Conservation (phyloP, 2,797 vertebrate species). For the Scyliorhinus canicula region DNA sequence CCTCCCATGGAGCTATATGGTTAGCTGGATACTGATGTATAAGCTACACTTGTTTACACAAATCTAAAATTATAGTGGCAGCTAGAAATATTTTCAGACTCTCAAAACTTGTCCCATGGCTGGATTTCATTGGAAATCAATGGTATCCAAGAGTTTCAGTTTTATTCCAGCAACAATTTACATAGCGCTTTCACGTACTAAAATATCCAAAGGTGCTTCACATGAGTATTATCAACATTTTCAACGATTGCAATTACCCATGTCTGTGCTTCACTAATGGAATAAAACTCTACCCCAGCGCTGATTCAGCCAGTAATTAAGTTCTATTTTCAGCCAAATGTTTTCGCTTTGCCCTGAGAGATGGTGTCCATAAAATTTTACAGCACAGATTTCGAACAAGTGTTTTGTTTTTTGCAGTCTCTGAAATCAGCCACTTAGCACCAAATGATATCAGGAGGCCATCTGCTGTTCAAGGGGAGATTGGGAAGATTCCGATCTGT, state of each 20-base stretch:
- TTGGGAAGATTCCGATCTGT: neutral
- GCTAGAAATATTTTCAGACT: neutral
- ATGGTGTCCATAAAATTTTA: neutral
- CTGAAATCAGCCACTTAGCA: neutral
- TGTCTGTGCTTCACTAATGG: neutral
- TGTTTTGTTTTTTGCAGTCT: neutral
- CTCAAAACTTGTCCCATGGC: neutral
- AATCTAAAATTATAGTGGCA: neutral
- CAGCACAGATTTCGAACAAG: neutral
- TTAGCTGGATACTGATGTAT: neutral
- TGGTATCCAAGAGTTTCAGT: neutral
- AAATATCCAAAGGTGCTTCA: neutral
- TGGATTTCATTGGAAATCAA: neutral
- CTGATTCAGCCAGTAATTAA: neutral
- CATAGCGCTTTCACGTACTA: neutral
- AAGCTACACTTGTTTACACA: neutral
- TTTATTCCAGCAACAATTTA: neutral
- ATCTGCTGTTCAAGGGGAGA: neutral
- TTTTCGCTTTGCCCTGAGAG: neutral
- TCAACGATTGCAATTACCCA: neutral
- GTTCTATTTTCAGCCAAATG: neutral
- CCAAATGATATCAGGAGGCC: neutral
- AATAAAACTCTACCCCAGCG: neutral
- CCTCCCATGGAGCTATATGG: neutral
- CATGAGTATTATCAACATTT: neutral